Base-by-base conservation (phyloP, 2,888 invertebrate genomes). In the Podabrus alpinus region DNA sequence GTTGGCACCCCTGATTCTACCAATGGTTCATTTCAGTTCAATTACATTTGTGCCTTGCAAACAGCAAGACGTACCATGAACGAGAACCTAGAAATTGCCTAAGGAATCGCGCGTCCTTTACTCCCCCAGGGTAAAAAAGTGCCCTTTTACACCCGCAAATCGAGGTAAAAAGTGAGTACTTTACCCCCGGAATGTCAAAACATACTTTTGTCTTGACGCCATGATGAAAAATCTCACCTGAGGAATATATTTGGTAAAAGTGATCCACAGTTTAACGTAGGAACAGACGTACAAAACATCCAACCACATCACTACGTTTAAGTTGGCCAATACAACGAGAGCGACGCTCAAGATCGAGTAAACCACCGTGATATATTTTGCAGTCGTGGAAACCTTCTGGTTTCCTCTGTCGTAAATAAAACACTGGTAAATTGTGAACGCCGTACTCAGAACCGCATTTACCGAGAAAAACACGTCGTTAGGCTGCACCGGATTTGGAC, bases 391-490 rank as follows among this genome's bases (percentile, higher is more conserved):
- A 9, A 99, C 92, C 62, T 92, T 91, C 87, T 99, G 99, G 29
- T 92, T 91, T 29, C 93, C 97, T 77, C 94, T 91, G 95, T 98
- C 89, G 86, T 97, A 99, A 15, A 97, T 87, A 80, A 92, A 92
- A 88, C 98, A 98, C 87, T 99, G 99, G 1, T 90, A 79, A 77
- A 97, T 95, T 0, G 97, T 97, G 73, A 98, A 84, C 2, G 91
- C 68, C 4, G 97, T 97, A 0, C 97, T 95, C 83, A 94, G 89
- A 29, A 94, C 88, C 1, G 99, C 99, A 88, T 99, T 99, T 5
- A 98, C 88, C 0, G 98, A 93, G 88, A 99, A 99, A 79, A 98
- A 94, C 62, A 99, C 95, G 87, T 99, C 99, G 86, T 99, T 99
- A 45, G 96, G 86, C 87, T 96, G 93, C 0, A 99, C 98, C 1